Evolutionary conservation across 1,140 invertebrate species (phyloP), one percentile per base, ranked within the genome.

Genomic region (Cydia pomonella): DNA sequence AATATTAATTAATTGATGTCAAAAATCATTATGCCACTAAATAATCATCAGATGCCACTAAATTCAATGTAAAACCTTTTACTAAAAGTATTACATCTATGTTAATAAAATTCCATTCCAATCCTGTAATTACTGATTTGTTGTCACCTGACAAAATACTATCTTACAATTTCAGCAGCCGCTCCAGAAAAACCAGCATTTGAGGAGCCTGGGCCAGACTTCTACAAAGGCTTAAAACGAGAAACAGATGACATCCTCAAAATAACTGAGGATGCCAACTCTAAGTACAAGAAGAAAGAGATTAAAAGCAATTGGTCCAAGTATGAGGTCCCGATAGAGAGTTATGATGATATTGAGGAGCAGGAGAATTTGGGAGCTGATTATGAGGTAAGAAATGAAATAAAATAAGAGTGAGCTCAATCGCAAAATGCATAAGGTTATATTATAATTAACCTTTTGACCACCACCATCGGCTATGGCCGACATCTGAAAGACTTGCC

Each of bases 271-370:
- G 90, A 91, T 79, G 88, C 83, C 12, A 92, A 86, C 66, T 73
- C 81, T 13, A 93, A 93, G 80, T 93, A 93, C 76, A 88, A 90
- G 74, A 93, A 93, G 75, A 92, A 93, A 75, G 91, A 93, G 77
- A 93, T 93, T 59, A 85, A 90, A 80, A 93, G 91, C 59, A 93
- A 93, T 66, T 93, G 91, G 92, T 79, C 84, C 10, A 93, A 92
- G 72, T 92, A 92, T 87, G 93, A 93, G 77, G 84, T 93, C 79
- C 92, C 90, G 1, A 87, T 92, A 75, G 87, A 93, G 71, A 90
- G 79, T 74, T 93, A 93, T 81, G 92, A 93, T 74, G 88, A 90
- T 63, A 89, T 92, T 76, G 89, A 93, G 76, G 87, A 90, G 66
- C 87, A 92, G 73, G 90, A 89, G 38, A 87, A 88, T 72, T 77